phyloP scores from a whole-genome alignment of 2,888 invertebrate genomes.

The Alcis repandata region DNA sequence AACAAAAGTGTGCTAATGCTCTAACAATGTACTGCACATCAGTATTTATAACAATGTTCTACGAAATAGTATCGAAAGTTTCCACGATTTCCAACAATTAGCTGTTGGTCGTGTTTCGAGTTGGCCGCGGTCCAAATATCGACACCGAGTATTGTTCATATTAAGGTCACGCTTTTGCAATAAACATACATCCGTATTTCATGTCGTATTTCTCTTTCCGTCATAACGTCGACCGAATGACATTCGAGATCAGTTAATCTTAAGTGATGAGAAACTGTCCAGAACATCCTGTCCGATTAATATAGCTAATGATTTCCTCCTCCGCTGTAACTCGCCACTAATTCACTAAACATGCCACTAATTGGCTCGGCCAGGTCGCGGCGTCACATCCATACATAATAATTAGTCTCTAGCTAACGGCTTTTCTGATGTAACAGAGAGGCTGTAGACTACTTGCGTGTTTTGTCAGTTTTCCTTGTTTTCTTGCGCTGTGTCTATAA shows the following conservation, averaged over 20 bases:
- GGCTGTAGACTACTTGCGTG: neutral
- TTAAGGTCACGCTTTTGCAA: constrained; percentile 4
- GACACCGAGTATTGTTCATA: constrained; percentile 1
- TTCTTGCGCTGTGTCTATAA: neutral
- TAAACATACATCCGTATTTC: constrained; percentile 5
- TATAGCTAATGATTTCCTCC: neutral
- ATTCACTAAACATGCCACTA: too few relatives aligned
- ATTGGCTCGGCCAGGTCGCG: too few relatives aligned
- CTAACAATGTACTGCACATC: too few relatives aligned
- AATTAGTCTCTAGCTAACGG: neutral
- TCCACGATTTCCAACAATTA: neutral
- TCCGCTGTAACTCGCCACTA: neutral
- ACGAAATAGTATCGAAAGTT: neutral
- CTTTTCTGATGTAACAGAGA: neutral
- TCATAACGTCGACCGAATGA: neutral
- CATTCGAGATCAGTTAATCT: too few relatives aligned
- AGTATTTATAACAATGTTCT: neutral
- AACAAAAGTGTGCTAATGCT: too few relatives aligned
- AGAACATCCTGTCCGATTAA: neutral
- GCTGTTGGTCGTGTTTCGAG: neutral
- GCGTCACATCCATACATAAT: neutral
- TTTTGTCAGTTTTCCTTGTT: neutral
- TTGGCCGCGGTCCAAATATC: neutral
- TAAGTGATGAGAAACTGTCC: neutral
- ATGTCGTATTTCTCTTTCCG: constrained; percentile 1